These are phyloP conservation scores for Todus mexicanus DNA, from an alignment of 2,797 vertebrate species.

Conservation along the genomic window DNA sequence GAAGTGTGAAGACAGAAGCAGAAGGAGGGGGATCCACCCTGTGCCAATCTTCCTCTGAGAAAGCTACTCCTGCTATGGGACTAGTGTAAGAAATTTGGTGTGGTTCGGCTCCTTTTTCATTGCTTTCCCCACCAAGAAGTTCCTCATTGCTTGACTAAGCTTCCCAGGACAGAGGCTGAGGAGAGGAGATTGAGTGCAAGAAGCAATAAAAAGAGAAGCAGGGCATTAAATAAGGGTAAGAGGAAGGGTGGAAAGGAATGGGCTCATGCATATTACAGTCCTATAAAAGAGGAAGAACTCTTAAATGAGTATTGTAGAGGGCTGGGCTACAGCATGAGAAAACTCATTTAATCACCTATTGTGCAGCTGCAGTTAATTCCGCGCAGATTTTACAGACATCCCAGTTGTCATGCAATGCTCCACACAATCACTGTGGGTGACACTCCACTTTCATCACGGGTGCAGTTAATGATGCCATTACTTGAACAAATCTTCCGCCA, in stretches of 20 bases:
- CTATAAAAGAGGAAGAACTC: slow-evolving; percentile 63
- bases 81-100: background rate
- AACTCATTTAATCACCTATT: slow-evolving; percentile 48
- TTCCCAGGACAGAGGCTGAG: background rate
- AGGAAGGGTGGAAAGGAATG: slow-evolving; percentile 54
- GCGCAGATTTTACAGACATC: slow-evolving; percentile 63
- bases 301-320: slow-evolving; percentile 51
- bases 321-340: slow-evolving; percentile 58
- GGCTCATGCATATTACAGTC: slow-evolving; percentile 35
- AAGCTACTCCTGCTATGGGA: background rate
- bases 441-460: slow-evolving; percentile 50
- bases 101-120: background rate
- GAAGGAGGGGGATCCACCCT: background rate
- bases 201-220: slow-evolving; percentile 35
- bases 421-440: slow-evolving; percentile 43
- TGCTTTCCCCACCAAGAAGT: background rate
- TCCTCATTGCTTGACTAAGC: background rate
- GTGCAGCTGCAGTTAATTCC: slow-evolving; percentile 71
- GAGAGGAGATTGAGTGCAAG: background rate
- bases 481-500: slow-evolving; percentile 11
- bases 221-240: slow-evolving; percentile 34
- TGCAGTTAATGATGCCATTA: slow-evolving; percentile 1
- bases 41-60: background rate
- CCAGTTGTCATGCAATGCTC: slow-evolving; percentile 58
- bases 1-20: background rate